Conservation (phyloP, 1,140 invertebrate species). For the Drosophila teissieri region DNA sequence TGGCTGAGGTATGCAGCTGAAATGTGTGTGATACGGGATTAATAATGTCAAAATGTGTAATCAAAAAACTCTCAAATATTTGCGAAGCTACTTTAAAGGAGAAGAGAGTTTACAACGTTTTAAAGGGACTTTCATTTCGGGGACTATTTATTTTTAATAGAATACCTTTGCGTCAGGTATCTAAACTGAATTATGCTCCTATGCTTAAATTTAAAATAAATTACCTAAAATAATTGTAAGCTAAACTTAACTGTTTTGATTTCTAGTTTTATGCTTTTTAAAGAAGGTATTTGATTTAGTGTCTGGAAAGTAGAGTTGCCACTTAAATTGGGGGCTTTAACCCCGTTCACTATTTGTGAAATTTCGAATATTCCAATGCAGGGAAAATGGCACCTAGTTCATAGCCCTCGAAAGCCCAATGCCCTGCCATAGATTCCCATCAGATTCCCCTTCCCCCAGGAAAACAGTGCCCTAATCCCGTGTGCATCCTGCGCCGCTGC, state of each 20-base stretch:
- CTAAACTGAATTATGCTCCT: too few species aligned
- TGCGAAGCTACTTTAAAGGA: background rate
- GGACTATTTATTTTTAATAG: too few species aligned
- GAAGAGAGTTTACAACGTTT: too few species aligned
- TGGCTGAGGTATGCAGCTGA: slow-evolving; percentile 12
- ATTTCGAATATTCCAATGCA: too few species aligned
- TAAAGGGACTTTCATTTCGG: too few species aligned
- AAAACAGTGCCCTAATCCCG: slow-evolving; percentile 26
- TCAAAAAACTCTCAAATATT: background rate
- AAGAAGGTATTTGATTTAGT: too few species aligned
- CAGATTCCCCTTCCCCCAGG: background rate
- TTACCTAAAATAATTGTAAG: too few species aligned
- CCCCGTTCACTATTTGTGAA: too few species aligned
- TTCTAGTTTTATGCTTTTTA: too few species aligned
- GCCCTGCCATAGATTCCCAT: slow-evolving; percentile 37
- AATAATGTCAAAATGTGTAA: background rate
- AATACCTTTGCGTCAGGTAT: too few species aligned
- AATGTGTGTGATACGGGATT: background rate
- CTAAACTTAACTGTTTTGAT: too few species aligned
- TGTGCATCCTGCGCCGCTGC: slow-evolving; percentile 39
- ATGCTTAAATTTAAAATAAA: too few species aligned
- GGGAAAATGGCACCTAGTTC: background rate
- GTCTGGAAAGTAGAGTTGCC: background rate
- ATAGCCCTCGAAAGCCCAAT: slow-evolving; percentile 30
- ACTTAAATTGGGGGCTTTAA: background rate